Base-by-base conservation (phyloP, 2,797 vertebrate genomes). In the Botia almorhae region DNA sequence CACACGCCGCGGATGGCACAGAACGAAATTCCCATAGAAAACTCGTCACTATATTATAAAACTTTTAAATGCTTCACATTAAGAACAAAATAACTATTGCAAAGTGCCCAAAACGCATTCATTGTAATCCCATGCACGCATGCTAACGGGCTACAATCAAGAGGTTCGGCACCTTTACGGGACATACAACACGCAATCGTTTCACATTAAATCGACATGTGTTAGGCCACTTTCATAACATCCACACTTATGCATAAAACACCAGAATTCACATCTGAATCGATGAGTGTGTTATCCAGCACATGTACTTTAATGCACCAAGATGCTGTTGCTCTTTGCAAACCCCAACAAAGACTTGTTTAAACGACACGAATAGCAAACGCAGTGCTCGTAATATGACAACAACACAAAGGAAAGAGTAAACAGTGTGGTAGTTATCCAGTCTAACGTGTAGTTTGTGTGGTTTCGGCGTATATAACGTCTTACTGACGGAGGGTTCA, bases 271-370 rank as follows among this genome's bases (percentile, higher is more conserved):
- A 36, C 78, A 60, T 74, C 46, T 39, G 51, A 39, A 39, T 39
- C 7, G 68, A 21, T 58, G 70, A 46, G 36, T 58, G 4, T 33
- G 70, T 51, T 74, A 80, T 48, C 70, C 51, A 21, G 6, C 51
- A 17, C 10, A 64, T 26, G 36, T 39, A 64, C 29, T 79, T 79
- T 19, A 16, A 73, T 12, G 36, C 78, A 50, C 13, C 1, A 67
- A 21, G 71, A 80, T 50, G n/a, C 36, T 74, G 70, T 68, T 74
- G 78, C 78, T 65, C 36, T 80, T 56, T 55, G 36, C 60, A 65
- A 46, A 71, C 2, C 50, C 23, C 36, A 69, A 33, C 61, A 76
- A 51, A 74, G 12, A 36, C 19, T 17, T 3, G 23, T 29, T 73
- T 29, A 7, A 55, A 11, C 23, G 14, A 58, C 64, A 29, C 21